Conservation (phyloP, 2,888 invertebrate genomes). For the Melinaea menophilus region DNA sequence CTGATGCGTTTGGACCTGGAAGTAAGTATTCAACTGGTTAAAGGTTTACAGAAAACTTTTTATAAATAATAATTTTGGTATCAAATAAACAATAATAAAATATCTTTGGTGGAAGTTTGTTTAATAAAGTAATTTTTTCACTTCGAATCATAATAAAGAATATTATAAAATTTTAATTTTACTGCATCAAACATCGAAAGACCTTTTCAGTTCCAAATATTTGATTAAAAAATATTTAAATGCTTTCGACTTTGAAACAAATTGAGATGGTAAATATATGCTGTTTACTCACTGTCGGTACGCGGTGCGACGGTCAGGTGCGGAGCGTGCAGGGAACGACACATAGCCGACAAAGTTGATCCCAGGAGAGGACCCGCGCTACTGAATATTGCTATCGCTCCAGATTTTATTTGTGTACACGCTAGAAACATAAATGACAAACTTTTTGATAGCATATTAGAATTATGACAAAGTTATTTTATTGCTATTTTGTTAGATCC, state of each 20-base stretch:
- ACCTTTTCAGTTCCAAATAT: background rate
- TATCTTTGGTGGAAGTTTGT: too few relatives aligned
- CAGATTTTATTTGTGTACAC: slow-evolving; percentile 88
- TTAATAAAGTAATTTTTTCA: too few relatives aligned
- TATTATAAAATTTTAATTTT: too few relatives aligned
- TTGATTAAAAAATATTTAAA: background rate
- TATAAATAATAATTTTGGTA: too few relatives aligned
- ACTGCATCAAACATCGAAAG: too few relatives aligned
- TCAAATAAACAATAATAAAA: too few relatives aligned
- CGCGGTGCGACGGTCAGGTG: slow-evolving; percentile 83
- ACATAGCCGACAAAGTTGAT: slow-evolving; percentile 91
- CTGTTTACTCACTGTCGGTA: slow-evolving; percentile 34
- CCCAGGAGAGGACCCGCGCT: slow-evolving; percentile 90
- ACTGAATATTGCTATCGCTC: slow-evolving; percentile 92
- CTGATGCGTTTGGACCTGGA: slow-evolving; percentile 51
- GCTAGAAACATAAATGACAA: slow-evolving; percentile 75
- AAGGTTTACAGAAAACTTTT: too few relatives aligned
- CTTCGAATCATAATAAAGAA: too few relatives aligned
- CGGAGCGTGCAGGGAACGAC: slow-evolving; percentile 92
- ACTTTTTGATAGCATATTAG: too few relatives aligned
- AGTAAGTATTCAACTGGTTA: slow-evolving; percentile 13
- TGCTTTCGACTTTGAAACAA: too few relatives aligned
- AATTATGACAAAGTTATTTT: too few relatives aligned
- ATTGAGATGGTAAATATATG: background rate
- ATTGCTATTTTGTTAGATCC: too few relatives aligned